phyloP scores from a whole-genome alignment of 2,888 invertebrate genomes.

The Amphipyra berbera region DNA sequence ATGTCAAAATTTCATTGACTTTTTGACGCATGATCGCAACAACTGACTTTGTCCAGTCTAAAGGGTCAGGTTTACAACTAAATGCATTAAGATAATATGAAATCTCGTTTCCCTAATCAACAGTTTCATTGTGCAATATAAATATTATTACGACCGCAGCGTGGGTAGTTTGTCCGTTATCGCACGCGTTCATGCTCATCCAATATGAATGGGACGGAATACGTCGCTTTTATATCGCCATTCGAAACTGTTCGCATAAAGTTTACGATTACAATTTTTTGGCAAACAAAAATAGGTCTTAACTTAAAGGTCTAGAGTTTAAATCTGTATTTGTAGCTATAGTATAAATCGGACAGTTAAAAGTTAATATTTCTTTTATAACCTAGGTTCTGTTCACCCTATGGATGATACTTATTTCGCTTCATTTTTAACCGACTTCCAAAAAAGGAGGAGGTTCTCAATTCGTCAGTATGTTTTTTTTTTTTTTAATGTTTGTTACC shows the following conservation, averaged over 20 bases:
- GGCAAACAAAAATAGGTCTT: constrained; percentile 27
- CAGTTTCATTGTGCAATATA: constrained; percentile 48
- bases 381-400: not conserved
- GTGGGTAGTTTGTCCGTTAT: constrained; percentile 64
- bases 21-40: not conserved
- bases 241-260: constrained; percentile 62
- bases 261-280: constrained; percentile 53
- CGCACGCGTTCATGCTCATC: constrained; percentile 65
- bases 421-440: too few relatives aligned
- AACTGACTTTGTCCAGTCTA: not conserved
- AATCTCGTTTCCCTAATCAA: constrained; percentile 46
- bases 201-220: constrained; percentile 71
- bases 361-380: constrained; percentile 16
- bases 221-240: constrained; percentile 59
- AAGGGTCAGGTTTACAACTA: not conserved
- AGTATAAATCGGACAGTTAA: constrained; percentile 7
- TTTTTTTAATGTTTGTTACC: too few relatives aligned
- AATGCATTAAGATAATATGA: constrained; percentile 22
- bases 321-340: constrained; percentile 7
- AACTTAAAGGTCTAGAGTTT: constrained; percentile 13
- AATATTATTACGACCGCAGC: constrained; percentile 46
- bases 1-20: not conserved
- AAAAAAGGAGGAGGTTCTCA: too few relatives aligned
- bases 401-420: not conserved
- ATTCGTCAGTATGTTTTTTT: too few relatives aligned